Evolutionary conservation across 2,888 invertebrate genomes (phyloP), one percentile per base, ranked within the genome.

Genomic region (Tineola bisselliella): DNA sequence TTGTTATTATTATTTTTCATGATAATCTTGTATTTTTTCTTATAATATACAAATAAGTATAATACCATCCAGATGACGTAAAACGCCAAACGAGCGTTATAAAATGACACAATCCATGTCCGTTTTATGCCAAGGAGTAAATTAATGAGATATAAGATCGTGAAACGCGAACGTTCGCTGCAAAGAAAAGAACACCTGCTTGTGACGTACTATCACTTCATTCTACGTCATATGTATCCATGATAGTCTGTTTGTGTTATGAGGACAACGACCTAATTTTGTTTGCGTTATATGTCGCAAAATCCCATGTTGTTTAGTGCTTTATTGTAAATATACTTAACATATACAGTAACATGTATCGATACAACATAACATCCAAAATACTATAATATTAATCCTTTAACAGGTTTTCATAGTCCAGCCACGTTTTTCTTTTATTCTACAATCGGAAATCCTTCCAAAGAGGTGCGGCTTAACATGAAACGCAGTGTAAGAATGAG

Each of bases 41-140:
- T 25, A 25, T 25, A 25, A 2, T 25, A 2, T 4, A 25, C 25
- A 25, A 25, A 25, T 25, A 4, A 25, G 6, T 6, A 25, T 25
- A 25, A 25, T 25, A 25, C 25, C 6, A 25, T 25, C 2, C 25
- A 25, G n/a, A 31, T 38, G 38, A 38, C 38, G 38, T 38, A 38
- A 38, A 38, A 38, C 38, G n/a, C n/a, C n/a, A n/a, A n/a, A n/a
- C n/a, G n/a, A n/a, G n/a, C n/a, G 10, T 38, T 38, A 38, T 38
- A 38, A 38, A 38, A 38, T 38, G n/a, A 38, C 10, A 48, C n/a
- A 4, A 48, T 13, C 6, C 18, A 15, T 15, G 2, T 15, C 15
- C n/a, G 25, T 33, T 71, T 69, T 63, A 72, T 74, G 77, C 76
- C 78, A 78, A 77, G 76, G 77, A 71, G 66, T 70, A 69, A 66